These are phyloP conservation scores for Neoascia interrupta DNA, from an alignment of 2,888 invertebrate genomes.

Conservation along the genomic window DNA sequence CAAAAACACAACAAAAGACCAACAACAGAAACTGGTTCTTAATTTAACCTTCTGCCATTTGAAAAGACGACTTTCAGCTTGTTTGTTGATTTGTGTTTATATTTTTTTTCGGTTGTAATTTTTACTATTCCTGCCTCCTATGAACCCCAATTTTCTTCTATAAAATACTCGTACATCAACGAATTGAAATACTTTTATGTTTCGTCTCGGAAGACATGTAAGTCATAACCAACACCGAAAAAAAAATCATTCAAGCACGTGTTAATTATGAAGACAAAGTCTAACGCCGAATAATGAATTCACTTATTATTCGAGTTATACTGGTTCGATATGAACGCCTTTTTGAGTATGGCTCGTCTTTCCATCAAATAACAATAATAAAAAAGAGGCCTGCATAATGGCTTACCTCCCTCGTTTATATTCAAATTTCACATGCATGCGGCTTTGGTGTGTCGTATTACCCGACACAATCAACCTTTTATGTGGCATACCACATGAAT, in stretches of 20 bases:
- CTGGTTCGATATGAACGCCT: constrained; percentile 20
- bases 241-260: constrained; percentile 13
- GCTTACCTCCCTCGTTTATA: background rate
- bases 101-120: too few relatives aligned
- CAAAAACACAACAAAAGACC: too few relatives aligned
- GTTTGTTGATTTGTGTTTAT: too few relatives aligned
- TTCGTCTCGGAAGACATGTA: background rate
- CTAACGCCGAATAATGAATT: constrained; percentile 40
- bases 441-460: background rate
- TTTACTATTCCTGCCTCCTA: too few relatives aligned
- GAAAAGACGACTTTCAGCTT: too few relatives aligned
- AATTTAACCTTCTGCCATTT: too few relatives aligned
- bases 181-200: too few relatives aligned
- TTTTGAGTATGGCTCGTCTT: constrained; percentile 11
- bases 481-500: background rate
- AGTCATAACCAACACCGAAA: background rate
- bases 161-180: too few relatives aligned
- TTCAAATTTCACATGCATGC: background rate
- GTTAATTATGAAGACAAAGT: constrained; percentile 7
- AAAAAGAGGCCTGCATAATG: too few relatives aligned
- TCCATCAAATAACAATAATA: constrained; percentile 12
- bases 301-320: constrained; percentile 31
- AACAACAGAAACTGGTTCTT: too few relatives aligned
- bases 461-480: background rate
- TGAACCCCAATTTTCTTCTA: too few relatives aligned